A percentile compares a stretch with the other conserved stretches of the same genome.
These are phyloP conservation scores for Drosophila ananassae DNA, from an alignment of 1,140 invertebrate species.

Conservation along the genomic window DNA sequence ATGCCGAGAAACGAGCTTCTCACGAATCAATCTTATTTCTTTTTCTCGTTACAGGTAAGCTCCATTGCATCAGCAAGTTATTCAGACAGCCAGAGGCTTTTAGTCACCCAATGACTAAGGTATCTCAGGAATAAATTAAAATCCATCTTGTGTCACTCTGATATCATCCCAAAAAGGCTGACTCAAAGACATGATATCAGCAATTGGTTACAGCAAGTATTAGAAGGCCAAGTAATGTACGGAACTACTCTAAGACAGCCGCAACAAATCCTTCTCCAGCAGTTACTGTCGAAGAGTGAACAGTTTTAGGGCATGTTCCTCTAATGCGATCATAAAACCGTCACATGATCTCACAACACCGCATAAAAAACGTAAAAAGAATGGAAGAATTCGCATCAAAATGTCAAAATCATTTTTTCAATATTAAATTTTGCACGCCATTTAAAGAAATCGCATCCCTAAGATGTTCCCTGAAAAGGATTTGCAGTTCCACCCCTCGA, in stretches of 20 bases:
- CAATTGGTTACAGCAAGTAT: conserved; percentile 28
- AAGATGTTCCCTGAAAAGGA: conserved; percentile 22
- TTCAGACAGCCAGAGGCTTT: conserved; percentile 23
- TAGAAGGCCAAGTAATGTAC: conserved; percentile 7
- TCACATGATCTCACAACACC: conserved; percentile 66
- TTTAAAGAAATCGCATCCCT: conserved; percentile 54
- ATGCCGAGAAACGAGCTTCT: conserved; percentile 20
- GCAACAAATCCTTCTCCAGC: conserved; percentile 41
- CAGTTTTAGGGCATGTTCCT: conserved; percentile 15
- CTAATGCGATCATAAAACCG: conserved; percentile 77
- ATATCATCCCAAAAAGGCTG: conserved; percentile 56
- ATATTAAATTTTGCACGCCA: conserved; percentile 75
- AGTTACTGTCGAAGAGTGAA: conserved; percentile 18
- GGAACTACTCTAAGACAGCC: conserved; percentile 33
- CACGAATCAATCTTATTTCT: conserved; percentile 14
- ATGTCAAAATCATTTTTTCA: conserved; percentile 66
- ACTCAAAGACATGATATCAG: conserved; percentile 53
- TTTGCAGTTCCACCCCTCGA: conserved; percentile 41
- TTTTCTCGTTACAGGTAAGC: conserved; percentile 62
- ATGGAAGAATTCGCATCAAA: conserved; percentile 41
- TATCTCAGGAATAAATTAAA: too few species aligned
- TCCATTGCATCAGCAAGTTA: conserved; percentile 51
- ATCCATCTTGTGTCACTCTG: conserved; percentile 17
- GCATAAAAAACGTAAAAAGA: conserved; percentile 55
- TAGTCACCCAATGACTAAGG: conserved; percentile 57